Conservation (phyloP, 2,113 vertebrate species). For the Erinaceus europaeus region DNA sequence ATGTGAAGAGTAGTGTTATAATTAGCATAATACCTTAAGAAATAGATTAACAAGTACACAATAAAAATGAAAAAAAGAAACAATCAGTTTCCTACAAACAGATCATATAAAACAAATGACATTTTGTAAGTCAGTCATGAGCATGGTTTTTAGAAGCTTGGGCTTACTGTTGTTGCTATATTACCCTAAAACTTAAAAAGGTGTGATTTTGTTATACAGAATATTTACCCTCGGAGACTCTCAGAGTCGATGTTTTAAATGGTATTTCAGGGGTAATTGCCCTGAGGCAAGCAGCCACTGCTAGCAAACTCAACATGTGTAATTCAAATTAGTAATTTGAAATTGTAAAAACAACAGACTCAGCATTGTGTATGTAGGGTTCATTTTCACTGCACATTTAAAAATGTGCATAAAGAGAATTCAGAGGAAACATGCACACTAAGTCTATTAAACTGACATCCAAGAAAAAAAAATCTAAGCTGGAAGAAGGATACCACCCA, state of each 20-base stretch:
- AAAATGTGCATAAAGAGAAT: slow-evolving; percentile 32
- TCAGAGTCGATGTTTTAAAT: slow-evolving; percentile 35
- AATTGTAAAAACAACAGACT: slow-evolving; percentile 28
- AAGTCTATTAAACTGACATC: neutral
- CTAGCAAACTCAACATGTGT: slow-evolving; percentile 45
- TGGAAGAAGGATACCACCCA: neutral
- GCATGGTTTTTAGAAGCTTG: slow-evolving; percentile 35
- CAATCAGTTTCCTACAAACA: slow-evolving; percentile 64
- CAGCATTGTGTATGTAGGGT: neutral
- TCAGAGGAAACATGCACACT: slow-evolving; percentile 3
- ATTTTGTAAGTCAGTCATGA: slow-evolving; percentile 47
- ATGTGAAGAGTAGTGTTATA: slow-evolving; percentile 79
- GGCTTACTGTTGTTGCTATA: neutral
- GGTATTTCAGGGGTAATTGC: slow-evolving; percentile 50
- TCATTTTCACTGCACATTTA: slow-evolving; percentile 16
- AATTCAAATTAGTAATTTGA: slow-evolving; percentile 49
- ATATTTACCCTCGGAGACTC: neutral
- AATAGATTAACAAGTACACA: slow-evolving; percentile 82
- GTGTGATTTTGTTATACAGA: slow-evolving; percentile 27
- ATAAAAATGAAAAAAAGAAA: slow-evolving; percentile 75
- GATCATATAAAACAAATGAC: slow-evolving; percentile 56
- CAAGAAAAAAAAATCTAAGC: neutral
- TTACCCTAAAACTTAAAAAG: slow-evolving; percentile 16
- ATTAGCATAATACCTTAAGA: slow-evolving; percentile 86
- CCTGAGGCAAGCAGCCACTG: slow-evolving; percentile 15